phyloP scores from a whole-genome alignment of 2,113 vertebrate species.

The Paedocypris sp. region DNA sequence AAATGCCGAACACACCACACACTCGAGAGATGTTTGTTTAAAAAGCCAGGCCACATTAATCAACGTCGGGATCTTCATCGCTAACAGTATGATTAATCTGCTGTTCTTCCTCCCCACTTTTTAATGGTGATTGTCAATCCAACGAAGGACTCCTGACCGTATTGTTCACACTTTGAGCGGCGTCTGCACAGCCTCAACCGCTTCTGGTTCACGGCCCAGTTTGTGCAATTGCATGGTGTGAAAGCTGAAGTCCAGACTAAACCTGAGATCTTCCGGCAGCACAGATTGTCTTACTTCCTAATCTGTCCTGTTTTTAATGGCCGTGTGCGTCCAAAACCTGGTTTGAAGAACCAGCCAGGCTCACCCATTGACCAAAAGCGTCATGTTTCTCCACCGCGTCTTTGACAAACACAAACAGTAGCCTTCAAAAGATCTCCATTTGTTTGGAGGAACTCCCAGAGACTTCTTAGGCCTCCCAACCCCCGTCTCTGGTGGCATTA shows the following conservation, averaged over 20 bases:
- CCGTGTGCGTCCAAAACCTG: too few relatives aligned
- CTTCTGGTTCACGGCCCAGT: conserved; percentile 15
- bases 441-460: conserved; percentile 29
- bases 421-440: conserved; percentile 32
- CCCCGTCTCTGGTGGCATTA: conserved; percentile 30
- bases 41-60: conserved; percentile 40
- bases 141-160: conserved; percentile 13
- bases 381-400: conserved; percentile 21
- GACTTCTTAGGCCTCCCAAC: conserved; percentile 17
- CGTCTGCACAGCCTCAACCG: conserved; percentile 20
- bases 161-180: conserved; percentile 31
- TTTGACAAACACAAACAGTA: conserved; percentile 31
- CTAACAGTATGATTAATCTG: conserved; percentile 31
- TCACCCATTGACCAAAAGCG: conserved; percentile 26
- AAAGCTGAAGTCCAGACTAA: neutral
- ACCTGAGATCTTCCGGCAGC: too few relatives aligned
- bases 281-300: neutral
- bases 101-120: conserved; percentile 14
- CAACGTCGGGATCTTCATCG: conserved; percentile 32
- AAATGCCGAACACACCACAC: conserved; percentile 31
- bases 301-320: too few relatives aligned
- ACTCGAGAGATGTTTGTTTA: conserved; percentile 39
- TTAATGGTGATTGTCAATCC: conserved; percentile 25
- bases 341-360: too few relatives aligned
- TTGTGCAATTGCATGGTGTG: conserved; percentile 1